Evolutionary conservation across 2,113 vertebrate genomes (phyloP), one percentile per base, ranked within the genome.

Genomic region (Oncorhynchus kisutch): DNA sequence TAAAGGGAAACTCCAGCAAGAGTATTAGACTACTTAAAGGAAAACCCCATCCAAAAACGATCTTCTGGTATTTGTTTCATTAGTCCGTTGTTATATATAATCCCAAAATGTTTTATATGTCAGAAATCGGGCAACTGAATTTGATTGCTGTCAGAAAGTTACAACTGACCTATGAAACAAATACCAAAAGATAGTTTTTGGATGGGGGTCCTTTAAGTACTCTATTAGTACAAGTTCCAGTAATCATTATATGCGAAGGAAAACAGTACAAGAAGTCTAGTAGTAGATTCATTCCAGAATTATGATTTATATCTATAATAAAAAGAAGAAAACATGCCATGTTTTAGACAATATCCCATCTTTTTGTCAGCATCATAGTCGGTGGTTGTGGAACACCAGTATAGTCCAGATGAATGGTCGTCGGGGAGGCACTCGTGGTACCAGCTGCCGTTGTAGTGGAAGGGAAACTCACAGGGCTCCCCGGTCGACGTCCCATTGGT

Each of bases 381-480:
- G 7, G 88, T 80, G 8, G 96, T 91, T 22, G 96, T 97, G 69
- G 95, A 88, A 0, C 98, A 99, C 97, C 97, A 98, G 68, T 88
- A 87, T 24, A 87, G 77, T 22, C 34, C 84, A 0, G 3, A n/a
- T 4, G 59, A 76, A 0, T 70, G 76, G 2, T 67, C 75, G 39
- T 93, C 91, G 13, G 76, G 80, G 81, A 97, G 80, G 60, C 98
- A 99, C 11, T 91, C 91, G 29, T 98, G 95, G 85, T 96, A 85
- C 98, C 97, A 99, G 0, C 70, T 93, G 29, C 88, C 78, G 2
- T 95, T 92, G 80, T 92, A 83, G 22, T 94, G 91, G 87, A 99
- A 99, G 18, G 98, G 98, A 76, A 99, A 98, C 11, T 92, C 94
- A 78, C 98, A 99, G 49, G 95, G 95, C 31, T 77, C 89, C 11